Evolutionary conservation across 2,113 vertebrate species (phyloP), one percentile per base, ranked within the genome.

Genomic region (Nesoenas mayeri): DNA sequence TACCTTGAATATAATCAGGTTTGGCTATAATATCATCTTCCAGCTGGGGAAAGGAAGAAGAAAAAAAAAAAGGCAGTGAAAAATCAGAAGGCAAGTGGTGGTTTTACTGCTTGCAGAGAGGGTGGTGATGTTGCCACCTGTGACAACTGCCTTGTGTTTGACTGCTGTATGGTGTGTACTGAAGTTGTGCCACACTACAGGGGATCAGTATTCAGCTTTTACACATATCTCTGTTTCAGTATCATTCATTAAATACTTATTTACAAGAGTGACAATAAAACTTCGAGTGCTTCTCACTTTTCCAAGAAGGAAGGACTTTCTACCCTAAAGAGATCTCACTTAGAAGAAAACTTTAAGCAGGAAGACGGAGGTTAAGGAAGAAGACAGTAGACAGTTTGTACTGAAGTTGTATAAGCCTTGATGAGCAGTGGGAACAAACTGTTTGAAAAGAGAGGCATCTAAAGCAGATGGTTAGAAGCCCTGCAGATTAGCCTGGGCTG

Each of bases 21-120:
- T 94, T 98, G 81, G 98, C 98, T 94, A 98, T 70, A 89, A 98
- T 98, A 89, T 98, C 98, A 94, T 98, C 98, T 97, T 98, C 98
- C 65, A 98, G 96, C 98, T 98, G 82, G 12, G 91, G n/a, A 34
- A 61, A 31, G 18, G 31, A 56, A 40, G 15, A 36, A 36, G 7
- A 26, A 56, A 57, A 50, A 2, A 44, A 44, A 44, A 44, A 44
- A 16, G 42, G 5, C 32, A 79, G 83, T 28, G 92, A 40, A 73
- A 53, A 56, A 50, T 32, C 34, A 95, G 87, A 86, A 92, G 34
- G 25, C 40, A 70, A 65, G 66, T 56, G 61, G 44, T 83, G 40
- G 17, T 28, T 93, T 92, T 53, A 31, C 36, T 73, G 25, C 32
- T 90, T 74, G 40, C 38, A 53, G 64, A 84, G 20, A 4, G 3